Percentiles rank a stretch among this genome's conserved stretches.
These are phyloP conservation scores for Machaerirhynchus nigripectus DNA, from an alignment of 2,113 vertebrate species.

Conservation along the genomic window DNA sequence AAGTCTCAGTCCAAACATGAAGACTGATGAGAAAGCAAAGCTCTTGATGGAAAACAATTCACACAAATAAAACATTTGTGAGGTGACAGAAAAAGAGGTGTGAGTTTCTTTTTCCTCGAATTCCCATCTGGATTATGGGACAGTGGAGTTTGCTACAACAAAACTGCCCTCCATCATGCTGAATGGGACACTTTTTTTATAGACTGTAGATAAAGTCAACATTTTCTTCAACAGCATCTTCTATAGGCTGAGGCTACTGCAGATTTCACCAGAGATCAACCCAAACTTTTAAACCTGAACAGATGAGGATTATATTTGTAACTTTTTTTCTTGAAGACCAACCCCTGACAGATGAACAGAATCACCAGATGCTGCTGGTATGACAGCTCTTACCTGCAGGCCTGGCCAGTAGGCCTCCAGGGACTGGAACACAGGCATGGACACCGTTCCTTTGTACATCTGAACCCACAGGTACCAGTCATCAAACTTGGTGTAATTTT, in stretches of 20 bases:
- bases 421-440: conserved; percentile 98
- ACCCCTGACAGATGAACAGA: neutral
- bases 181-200: neutral
- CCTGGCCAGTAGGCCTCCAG: conserved; percentile 98
- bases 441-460: conserved; percentile 97
- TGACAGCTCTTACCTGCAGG: conserved; percentile 81
- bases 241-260: neutral
- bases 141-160: neutral
- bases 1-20: neutral
- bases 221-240: neutral
- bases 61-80: neutral
- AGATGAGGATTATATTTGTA: neutral
- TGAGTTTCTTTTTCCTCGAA: neutral
- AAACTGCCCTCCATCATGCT: neutral
- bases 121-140: neutral
- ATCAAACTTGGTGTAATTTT: conserved; percentile 96
- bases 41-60: neutral
- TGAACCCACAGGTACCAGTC: conserved; percentile 99
- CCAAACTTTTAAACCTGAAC: neutral
- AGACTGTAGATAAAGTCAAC: neutral
- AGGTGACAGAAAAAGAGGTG: neutral
- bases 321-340: neutral
- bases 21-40: neutral
- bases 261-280: neutral
- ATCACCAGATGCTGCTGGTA: neutral